Conservation (phyloP, 2,888 invertebrate species). For the Smittia sp. region DNA sequence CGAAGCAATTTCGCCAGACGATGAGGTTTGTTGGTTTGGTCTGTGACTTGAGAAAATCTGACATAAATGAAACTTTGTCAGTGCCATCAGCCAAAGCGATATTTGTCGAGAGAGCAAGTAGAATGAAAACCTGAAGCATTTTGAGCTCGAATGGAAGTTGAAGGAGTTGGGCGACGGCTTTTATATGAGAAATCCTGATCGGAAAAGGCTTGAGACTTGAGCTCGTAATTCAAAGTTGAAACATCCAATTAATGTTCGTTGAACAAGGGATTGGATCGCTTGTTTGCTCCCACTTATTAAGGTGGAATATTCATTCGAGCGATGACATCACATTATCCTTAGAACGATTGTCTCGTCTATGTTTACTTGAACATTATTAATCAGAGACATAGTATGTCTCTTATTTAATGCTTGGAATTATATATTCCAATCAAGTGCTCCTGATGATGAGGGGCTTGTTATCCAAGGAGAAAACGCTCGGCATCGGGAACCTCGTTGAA, state of each 20-base stretch:
- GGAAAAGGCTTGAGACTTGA: neutral
- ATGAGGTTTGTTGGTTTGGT: conserved; percentile 13
- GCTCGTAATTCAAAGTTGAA: neutral
- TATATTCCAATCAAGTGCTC: neutral
- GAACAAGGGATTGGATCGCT: too few species aligned
- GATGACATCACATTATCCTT: too few species aligned
- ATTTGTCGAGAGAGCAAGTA: neutral
- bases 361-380: too few species aligned
- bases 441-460: neutral
- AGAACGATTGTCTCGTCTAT: neutral
- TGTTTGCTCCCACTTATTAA: neutral
- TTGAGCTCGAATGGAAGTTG: neutral
- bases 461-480: too few species aligned
- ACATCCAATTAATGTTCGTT: neutral
- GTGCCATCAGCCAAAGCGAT: neutral
- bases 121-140: neutral
- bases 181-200: neutral
- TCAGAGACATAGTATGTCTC: too few species aligned
- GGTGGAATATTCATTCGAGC: neutral
- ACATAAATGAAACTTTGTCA: conserved; percentile 26
- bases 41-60: conserved; percentile 29
- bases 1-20: conserved; percentile 23
- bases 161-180: neutral
- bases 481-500: too few species aligned
- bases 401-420: too few species aligned